Evolutionary conservation across 1,140 invertebrate species (phyloP), one percentile per base, ranked within the genome.

Genomic region (Orchesella cincta): DNA sequence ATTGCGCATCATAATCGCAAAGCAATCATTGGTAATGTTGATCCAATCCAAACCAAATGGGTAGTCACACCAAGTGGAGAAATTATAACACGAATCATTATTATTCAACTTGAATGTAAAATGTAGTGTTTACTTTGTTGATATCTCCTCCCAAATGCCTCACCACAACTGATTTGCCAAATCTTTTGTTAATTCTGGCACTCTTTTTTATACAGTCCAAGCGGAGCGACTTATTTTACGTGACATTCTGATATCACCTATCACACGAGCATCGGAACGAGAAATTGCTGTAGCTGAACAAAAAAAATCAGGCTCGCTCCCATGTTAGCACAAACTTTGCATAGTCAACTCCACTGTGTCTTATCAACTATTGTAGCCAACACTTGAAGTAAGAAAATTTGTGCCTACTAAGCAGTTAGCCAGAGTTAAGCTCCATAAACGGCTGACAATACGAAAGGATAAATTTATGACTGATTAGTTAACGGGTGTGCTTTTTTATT

Each of bases 191-290:
- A 67, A 67, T 31, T 67, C 62, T 12, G 62, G 26, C 62, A 67
- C 62, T 12, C 62, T 67, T 67, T 67, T 67, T n/a, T 29, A 67
- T 67, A 67, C 8, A 8, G n/a, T 23, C 8, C 62, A 62, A 5
- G 29, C 31, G 8, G 23, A 67, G 29, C 62, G 62, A 33, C 31
- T 67, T 5, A 31, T 67, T 67, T 67, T 67, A 57, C 54, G 3
- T 67, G 62, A 67, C 62, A 67, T 67, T 67, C 62, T 67, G 62
- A 67, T 67, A 67, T n/a, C 62, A 67, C 62, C 33, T 67, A 67
- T 67, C 62, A 33, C 26, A 29, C 2, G 62, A 33, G 62, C 26
- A 31, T 67, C 12, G 8, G 62, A 1, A 67, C 54, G 33, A 33
- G 33, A 23, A 29, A 29, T n/a, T 67, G 28, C 62, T 67, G 26